Base-by-base conservation (phyloP, 2,888 invertebrate genomes). In the Acleris cristana region DNA sequence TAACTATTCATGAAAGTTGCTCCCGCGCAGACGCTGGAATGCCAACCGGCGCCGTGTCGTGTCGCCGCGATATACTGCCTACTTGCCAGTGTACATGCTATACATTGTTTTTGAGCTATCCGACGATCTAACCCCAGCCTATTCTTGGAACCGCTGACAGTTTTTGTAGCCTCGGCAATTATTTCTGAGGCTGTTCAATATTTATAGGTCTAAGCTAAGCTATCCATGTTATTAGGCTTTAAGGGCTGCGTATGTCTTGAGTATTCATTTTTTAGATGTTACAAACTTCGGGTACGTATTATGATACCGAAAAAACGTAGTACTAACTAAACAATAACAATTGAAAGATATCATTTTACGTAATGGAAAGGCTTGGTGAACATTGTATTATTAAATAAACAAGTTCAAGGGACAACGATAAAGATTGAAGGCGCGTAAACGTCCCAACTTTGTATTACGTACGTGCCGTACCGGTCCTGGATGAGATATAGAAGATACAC, bases 1-100 rank as follows among this genome's bases (percentile, higher is more conserved):
- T 87, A 82, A 84, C 84, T 88, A 89, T 89, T 89, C 89, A 90
- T 87, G 91, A 90, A 91, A 91, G 91, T 91, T 89, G 90, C 85
- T 85, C 86, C 82, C 79, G 80, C 74, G 75, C 77, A 73, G 78
- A 77, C 78, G 74, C 85, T 84, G 87, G 90, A 90, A 90, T 90
- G 87, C 79, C 76, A 83, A 82, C 82, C 83, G 90, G 90, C 91
- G 91, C 90, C 90, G 83, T 65, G 74, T 72, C 61, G 67, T 70
- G 71, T 66, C 61, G 57, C 60, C 71, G 55, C 66, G 60, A 66
- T 64, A 69, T 64, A 68, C 62, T 66, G 66, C 57, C 61, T 62
- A 62, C 62, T 66, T 61, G 65, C 55, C 21, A 57, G 66, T 55
- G 54, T 63, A 63, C 62, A 53, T 62, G 62, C 56, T 61, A 40